Conservation (phyloP, 2,888 invertebrate genomes). For the Nesidiocoris tenuis region DNA sequence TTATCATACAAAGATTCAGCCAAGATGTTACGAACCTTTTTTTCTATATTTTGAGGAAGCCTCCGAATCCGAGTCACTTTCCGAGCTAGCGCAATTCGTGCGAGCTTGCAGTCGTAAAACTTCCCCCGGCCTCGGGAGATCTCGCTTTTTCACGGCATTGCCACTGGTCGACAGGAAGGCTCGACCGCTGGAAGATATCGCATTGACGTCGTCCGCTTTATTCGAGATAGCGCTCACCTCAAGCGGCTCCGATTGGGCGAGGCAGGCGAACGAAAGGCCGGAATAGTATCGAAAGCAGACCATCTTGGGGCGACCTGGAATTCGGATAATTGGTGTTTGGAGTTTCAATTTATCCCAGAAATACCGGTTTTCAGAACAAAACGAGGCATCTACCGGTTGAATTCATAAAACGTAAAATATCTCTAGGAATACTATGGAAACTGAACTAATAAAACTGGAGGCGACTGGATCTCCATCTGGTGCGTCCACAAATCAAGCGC, state of each 20-base stretch:
- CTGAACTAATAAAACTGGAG: no score
- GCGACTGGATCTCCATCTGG: no score
- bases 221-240: slow-evolving; percentile 29
- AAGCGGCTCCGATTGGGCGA: slow-evolving; percentile 65
- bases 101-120: slow-evolving; percentile 46
- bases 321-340: no score
- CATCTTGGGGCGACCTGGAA: slow-evolving; percentile 68
- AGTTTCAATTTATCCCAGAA: no score
- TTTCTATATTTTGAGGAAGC: slow-evolving; percentile 47
- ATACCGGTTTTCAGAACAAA: no score
- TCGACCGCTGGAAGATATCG: neutral
- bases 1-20: no score
- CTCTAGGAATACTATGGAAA: no score
- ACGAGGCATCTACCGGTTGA: no score
- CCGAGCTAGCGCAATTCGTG: slow-evolving; percentile 49
- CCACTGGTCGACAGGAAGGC: neutral
- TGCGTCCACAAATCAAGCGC: no score
- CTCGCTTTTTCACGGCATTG: slow-evolving; percentile 47
- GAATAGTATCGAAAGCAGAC: slow-evolving; percentile 71
- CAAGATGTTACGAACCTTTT: slow-evolving; percentile 12
- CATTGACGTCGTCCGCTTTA: slow-evolving; percentile 45
- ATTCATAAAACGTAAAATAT: no score
- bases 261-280: slow-evolving; percentile 64
- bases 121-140: slow-evolving; percentile 48
- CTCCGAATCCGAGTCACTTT: slow-evolving; percentile 51